phyloP scores from a whole-genome alignment of 2,888 invertebrate species.

The Clepsis dumicolana region DNA sequence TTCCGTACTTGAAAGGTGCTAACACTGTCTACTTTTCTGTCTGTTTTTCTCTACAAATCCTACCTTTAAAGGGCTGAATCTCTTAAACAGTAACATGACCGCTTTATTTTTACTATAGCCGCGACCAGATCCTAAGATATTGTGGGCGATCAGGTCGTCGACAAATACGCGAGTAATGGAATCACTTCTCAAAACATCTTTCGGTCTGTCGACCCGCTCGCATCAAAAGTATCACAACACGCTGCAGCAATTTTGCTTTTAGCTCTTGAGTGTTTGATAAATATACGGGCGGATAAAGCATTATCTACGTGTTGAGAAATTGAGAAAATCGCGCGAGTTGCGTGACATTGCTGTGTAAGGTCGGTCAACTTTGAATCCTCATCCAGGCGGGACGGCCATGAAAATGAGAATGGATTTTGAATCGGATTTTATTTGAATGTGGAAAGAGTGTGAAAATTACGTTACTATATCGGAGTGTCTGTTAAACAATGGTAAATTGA shows the following conservation, averaged over 20 bases:
- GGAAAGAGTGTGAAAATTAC: constrained; percentile 4
- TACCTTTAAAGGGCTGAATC: too few relatives aligned
- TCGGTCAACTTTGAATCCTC: not conserved
- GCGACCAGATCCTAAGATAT: constrained; percentile 1
- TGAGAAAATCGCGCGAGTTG: not conserved
- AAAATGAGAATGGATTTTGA: not conserved
- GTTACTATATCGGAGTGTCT: not conserved
- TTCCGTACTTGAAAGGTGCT: too few relatives aligned
- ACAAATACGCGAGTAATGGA: constrained; percentile 34
- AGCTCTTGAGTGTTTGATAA: constrained; percentile 34
- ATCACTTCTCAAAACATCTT: constrained; percentile 20
- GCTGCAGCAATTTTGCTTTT: constrained; percentile 38
- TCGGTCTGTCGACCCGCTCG: constrained; percentile 21
- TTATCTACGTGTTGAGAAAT: not conserved
- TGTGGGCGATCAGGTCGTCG: constrained; percentile 22
- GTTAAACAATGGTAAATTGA: not conserved
- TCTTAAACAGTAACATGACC: too few relatives aligned
- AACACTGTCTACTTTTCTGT: too few relatives aligned
- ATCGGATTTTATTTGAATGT: not conserved
- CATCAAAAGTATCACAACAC: constrained; percentile 15
- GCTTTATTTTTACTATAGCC: not conserved
- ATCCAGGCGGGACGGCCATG: too few relatives aligned
- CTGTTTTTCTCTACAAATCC: too few relatives aligned
- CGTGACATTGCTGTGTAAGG: not conserved
- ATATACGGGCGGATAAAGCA: constrained; percentile 25